Base-by-base conservation (phyloP, 2,888 invertebrate species). In the Erpobdella octoculata region DNA sequence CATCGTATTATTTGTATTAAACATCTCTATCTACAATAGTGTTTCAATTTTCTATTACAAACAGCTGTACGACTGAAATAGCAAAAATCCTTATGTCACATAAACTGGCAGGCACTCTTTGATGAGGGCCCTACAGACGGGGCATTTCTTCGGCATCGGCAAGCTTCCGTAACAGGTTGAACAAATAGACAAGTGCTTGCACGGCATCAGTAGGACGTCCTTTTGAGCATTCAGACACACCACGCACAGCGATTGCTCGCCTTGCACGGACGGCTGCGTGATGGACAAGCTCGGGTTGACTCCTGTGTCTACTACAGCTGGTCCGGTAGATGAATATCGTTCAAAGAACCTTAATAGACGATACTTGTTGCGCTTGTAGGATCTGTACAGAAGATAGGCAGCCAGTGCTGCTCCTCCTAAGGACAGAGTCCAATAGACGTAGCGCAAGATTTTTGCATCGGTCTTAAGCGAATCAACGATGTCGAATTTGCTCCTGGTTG, bases 101-200 rank as follows among this genome's bases (percentile, higher is more conserved):
- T 90, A 91, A 28, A 91, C 90, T 0, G 90, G 89, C 36, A 89
- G 87, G 83, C 88, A 89, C 67, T 88, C 87, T 37, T 86, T 85
- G 74, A 92, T 90, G 73, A 80, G 79, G 76, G 87, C 85, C 76
- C 92, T 86, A 83, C 93, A 93, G 37, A 93, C 87, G 0, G 93
- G 93, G 79, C 93, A 93, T 68, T 83, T 83, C 73, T 87, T 86
- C 0, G 81, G 81, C 4, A 71, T 15, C 21, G 84, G 85, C 72
- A 93, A 89, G 79, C 88, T 87, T 75, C 88, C 88, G 0, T 88
- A 87, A 81, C 93, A 93, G 81, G 92, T 91, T 81, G 90, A 90
- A 80, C 93, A 93, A 36, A 93, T 84, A 78, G 92, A 92, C 6
- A 93, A 90, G 81, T 93, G 93, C 0, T 93, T 93, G 82, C 93